Conservation (phyloP, 2,113 vertebrate species). For the Melanerpes aurifrons region DNA sequence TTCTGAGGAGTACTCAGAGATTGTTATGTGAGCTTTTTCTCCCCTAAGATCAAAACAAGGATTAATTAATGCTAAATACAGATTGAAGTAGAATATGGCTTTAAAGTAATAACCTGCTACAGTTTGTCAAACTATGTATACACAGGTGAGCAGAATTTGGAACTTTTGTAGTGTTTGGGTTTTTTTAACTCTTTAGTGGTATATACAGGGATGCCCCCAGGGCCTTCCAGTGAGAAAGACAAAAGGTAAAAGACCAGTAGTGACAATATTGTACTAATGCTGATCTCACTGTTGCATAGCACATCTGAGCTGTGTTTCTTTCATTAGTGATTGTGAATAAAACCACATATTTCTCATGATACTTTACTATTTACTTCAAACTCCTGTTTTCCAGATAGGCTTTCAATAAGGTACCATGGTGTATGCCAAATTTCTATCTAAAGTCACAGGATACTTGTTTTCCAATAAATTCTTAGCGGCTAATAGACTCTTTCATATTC, state of each 20-base stretch:
- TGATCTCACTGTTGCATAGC: background rate
- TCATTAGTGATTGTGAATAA: background rate
- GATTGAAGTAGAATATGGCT: slow-evolving; percentile 37
- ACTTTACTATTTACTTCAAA: background rate
- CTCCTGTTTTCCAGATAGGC: background rate
- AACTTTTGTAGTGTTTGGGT: rapidly evolving
- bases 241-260: background rate
- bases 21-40: background rate
- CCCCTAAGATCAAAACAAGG: slow-evolving; percentile 19
- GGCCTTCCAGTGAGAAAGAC: background rate
- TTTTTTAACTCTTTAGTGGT: background rate
- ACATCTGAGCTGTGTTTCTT: background rate
- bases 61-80: slow-evolving; percentile 59
- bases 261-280: background rate
- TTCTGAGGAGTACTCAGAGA: slow-evolving; percentile 6
- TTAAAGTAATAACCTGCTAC: slow-evolving; percentile 43
- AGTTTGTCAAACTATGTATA: slow-evolving; percentile 34
- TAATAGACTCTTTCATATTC: background rate
- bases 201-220: background rate
- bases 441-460: background rate
- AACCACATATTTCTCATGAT: background rate
- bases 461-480: background rate
- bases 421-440: background rate
- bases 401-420: background rate
- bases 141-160: slow-evolving; percentile 36